A percentile compares a stretch with the other conserved stretches of the same genome.
Evolutionary conservation across 2,113 vertebrate species (phyloP).

Genomic region (Dasyprocta punctata): DNA sequence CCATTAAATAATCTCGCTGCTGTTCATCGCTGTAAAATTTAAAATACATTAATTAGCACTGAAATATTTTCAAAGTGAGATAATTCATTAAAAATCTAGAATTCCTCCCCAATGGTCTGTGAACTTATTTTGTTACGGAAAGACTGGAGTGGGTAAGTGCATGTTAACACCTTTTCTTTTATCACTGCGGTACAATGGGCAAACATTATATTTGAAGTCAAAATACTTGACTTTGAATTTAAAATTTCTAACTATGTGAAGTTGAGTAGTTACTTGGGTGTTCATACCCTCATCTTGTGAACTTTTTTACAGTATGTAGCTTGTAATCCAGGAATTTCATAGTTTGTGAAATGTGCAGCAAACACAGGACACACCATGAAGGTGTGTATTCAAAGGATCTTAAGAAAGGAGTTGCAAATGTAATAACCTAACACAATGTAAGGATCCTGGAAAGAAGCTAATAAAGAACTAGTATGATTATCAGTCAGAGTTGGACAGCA

Average conservation of each 20-base stretch:
- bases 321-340: background rate
- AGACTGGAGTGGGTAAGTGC: background rate
- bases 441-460: background rate
- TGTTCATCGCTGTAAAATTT: conserved; percentile 94
- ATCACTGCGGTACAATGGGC: background rate
- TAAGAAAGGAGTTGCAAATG: background rate
- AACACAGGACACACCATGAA: background rate
- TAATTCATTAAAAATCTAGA: background rate
- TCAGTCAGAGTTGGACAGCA: background rate
- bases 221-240: background rate
- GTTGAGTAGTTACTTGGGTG: background rate
- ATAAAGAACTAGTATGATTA: background rate
- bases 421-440: background rate
- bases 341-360: background rate
- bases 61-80: background rate
- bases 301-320: background rate
- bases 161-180: background rate
- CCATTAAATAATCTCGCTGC: conserved; percentile 98
- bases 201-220: background rate
- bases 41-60: conserved; percentile 74
- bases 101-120: background rate
- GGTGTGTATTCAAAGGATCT: background rate
- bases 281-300: background rate
- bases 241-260: background rate
- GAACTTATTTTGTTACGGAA: background rate